Evolutionary conservation across 2,797 vertebrate species (phyloP), one percentile per base, ranked within the genome.

Genomic region (Scolopax bukidnonensis): DNA sequence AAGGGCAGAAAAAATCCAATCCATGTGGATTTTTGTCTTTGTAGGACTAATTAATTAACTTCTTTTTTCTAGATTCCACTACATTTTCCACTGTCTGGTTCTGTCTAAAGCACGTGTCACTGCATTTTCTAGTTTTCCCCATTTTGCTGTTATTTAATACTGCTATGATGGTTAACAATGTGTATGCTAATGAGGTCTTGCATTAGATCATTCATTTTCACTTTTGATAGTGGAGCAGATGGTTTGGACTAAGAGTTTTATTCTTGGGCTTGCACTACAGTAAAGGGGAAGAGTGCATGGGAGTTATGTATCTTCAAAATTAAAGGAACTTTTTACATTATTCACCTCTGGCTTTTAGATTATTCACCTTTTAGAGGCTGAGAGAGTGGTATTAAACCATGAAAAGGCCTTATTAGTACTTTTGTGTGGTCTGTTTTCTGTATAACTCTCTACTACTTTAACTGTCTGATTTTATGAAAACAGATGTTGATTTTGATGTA

Each of bases 61-160:
- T 19, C 2, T 30, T 48, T 59, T 41, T 77, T 45, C 61, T 32
- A 7, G 15, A 32, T 74, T 70, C 16, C 19, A 87, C 33, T 33
- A 1, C 16, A 9, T 74, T 67, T 91, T 24, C 30, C 56, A 30
- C 24, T 65, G n/a, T 28, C 33, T 80, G n/a, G 5, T 81, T 70
- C 51, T 63, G 21, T 70, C 38, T 74, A 17, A 69, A 78, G 38
- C 47, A 50, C 15, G 33, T 59, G 16, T 28, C 64, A 43, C 8
- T 15, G 7, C 3, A 1, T 3, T 27, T 45, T 59, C n/a, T 41
- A 16, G 7, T 48, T 51, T 36, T 2, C 12, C 14, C 8, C 14
- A 12, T 43, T 57, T n/a, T 73, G 54, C 38, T 89, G 28, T 70
- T 77, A 21, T 36, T 78, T 77, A 57, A 14, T 60, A 14, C 10